Base-by-base conservation (phyloP, 1,140 invertebrate species). In the Sycophaga agraensis region DNA sequence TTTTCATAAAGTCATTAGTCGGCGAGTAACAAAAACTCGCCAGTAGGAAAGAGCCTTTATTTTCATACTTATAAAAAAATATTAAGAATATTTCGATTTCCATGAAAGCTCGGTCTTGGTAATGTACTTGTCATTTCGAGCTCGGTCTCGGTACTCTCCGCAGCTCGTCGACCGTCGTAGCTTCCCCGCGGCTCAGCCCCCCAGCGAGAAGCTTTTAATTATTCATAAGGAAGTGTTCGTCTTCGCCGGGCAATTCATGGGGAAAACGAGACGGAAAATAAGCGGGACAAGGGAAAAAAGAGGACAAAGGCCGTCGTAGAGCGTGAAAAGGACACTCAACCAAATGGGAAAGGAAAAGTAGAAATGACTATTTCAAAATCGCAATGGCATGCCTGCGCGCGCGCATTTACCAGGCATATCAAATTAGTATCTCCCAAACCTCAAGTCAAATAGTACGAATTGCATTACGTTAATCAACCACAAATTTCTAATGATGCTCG, bases 201-300 rank as follows among this genome's bases (percentile, higher is more conserved):
- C 8, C 11, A 22, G 45, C 11, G 35, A 24, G 34, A 35, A 48
- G 57, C 35, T 46, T 59, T 59, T 59, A 59, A 59, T 59, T 59
- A 59, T 59, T 59, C 57, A 59, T 59, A 59, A 59, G 46, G 24
- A 50, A 51, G 37, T 59, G 50, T 59, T 37, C 57, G 21, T 59
- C 48, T 42, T 59, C 48, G 57, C 50, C 35, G 57, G 19, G 42
- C 24, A 35, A 16, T 35, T 26, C 19, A n/a, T 19, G 9, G 21
- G 16, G 57, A 59, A 51, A 59, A 59, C 42, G 55, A 50, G 42
- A 59, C n/a, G 21, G 55, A 59, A 59, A 59, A 49, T 50, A 51
- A 46, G 4, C 39, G 11, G 43, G 45, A 43, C 22, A 42, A 42
- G 24, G 19, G 16, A 48, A 46, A 67, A 69, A 68, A 59, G 63